Base-by-base conservation (phyloP, 2,888 invertebrate genomes). In the Teleiodes luculella region DNA sequence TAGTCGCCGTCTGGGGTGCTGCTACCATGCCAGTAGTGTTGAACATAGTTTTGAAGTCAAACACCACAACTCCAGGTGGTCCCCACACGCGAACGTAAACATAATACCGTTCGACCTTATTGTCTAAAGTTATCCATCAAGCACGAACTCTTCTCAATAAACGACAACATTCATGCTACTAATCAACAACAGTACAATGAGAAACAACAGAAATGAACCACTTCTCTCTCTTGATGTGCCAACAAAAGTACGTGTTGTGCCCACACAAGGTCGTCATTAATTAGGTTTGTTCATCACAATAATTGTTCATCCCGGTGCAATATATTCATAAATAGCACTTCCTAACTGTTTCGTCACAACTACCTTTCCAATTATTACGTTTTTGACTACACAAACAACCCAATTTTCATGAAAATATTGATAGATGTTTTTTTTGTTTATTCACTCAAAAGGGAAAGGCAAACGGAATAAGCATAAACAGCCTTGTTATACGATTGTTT, bases 1-100 rank as follows among this genome's bases (percentile, higher is more conserved):
- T 80, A 67, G 83, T 76, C 66, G 85, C 79, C 64, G 83, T 84
- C 68, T 89, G 89, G 49, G 88, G 83, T 64, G 82, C 83, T 68
- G 87, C 83, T 80, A 83, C 82, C 77, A 85, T 80, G 68, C 86
- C 86, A 68, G 84, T 80, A 74, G 82, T 83, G 72, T 76, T 79
- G 76, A 74, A 69, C 58, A 65, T 58, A 70, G 54, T 74, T 70
- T 58, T 59, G 71, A 65, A 65, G 61, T 76, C 63, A 70, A 72
- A 78, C 72, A 73, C 81, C 86, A 82, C 77, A 76, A 70, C 76
- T 73, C 78, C 85, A 85, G 86, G 83, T 82, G 80, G 80, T 78
- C 74, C 74, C 70, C 78, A 76, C 77, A 80, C 81, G 72, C 80
- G 80, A 78, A 71, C 72, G 73, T 74, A 83, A 76, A 79, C 88